Evolutionary conservation across 2,888 invertebrate genomes (phyloP), one percentile per base, ranked within the genome.

Genomic region (Agriopis marginaria): DNA sequence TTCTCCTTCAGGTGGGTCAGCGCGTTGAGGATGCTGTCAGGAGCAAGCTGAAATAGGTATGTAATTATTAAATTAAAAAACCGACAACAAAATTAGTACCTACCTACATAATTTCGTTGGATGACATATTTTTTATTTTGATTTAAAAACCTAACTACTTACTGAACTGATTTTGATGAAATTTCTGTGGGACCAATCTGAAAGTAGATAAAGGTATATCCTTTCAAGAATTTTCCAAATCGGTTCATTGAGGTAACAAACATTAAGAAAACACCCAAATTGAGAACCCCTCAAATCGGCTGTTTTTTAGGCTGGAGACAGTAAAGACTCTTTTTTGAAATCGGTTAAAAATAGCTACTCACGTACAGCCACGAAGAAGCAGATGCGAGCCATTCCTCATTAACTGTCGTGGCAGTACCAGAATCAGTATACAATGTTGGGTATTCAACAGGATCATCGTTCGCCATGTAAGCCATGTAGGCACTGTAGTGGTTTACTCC

Each of bases 401-500:
- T 32, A 0, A 58, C 40, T 14, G 62, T 76, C 0, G n/a, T 0
- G 0, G 80, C 83, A 3, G 80, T 79, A 61, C 78, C 83, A 11
- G 77, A 70, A 66, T 92, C 91, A 69, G 85, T 83, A 9, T 65
- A 45, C 7, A 85, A 3, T 0, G 87, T 66, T 0, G 76, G 74
- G 4, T 56, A 44, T 51, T 74, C 74, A 3, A 59, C 60, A 10
- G 67, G 68, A 8, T 68, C 75, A 6, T 65, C 49, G 39, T 75
- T 66, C 23, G 51, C 10, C 9, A 86, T 86, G 0, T 87, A 86
- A 9, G 87, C 66, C 3, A 84, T 45, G 0, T 3, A 77, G 0
- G 94, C 85, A 0, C 96, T 95, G 82, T 97, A 97, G 69, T 96
- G 95, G 79, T 97, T 97, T 3, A 97, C 89, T 0, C 97, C 91